Evolutionary conservation across 2,113 vertebrate genomes (phyloP), one percentile per base, ranked within the genome.

Genomic region (Strigops habroptila): DNA sequence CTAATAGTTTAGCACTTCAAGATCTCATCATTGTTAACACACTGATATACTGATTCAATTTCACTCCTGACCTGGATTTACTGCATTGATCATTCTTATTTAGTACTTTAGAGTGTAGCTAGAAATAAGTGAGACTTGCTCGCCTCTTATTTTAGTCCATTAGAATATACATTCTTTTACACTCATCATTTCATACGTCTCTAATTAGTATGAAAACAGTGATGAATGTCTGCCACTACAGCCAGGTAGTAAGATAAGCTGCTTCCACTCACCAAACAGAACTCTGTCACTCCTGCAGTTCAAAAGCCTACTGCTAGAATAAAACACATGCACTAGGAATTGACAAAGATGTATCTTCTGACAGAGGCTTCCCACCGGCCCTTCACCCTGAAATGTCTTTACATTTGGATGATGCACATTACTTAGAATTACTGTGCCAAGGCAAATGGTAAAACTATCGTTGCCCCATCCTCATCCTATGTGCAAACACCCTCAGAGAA

Each of bases 31-130:
- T 51, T 91, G 69, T 95, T 96, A 96, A 95, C 81, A 92, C 59
- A 75, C 81, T 85, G 84, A 95, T 86, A 84, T 37, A 96, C 67
- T 1, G 19, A 87, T 69, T 64, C 91, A 86, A 10, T 95, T 95
- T 95, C 71, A 87, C 78, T 94, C 55, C 82, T 95, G 96, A 95
- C 91, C 93, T 87, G 70, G 67, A 96, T 96, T 95, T 95, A 95
- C 75, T 76, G 70, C 91, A 65, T 39, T 88, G 75, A 14, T 91
- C 31, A 17, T 91, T 90, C 75, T 92, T 92, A 90, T 75, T 94
- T 94, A 91, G 71, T 53, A 88, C 70, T 87, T 79, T 74, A 80
- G 53, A 74, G 41, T 63, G 55, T 11, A 82, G 39, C 53, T 76
- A 3, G 53, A 83, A 65, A 51, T 51, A 67, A 87, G 39, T 3